Percentiles rank a stretch among this genome's conserved stretches.
phyloP scores from a whole-genome alignment of 2,113 vertebrate genomes.

The Erythrolamprus reginae region DNA sequence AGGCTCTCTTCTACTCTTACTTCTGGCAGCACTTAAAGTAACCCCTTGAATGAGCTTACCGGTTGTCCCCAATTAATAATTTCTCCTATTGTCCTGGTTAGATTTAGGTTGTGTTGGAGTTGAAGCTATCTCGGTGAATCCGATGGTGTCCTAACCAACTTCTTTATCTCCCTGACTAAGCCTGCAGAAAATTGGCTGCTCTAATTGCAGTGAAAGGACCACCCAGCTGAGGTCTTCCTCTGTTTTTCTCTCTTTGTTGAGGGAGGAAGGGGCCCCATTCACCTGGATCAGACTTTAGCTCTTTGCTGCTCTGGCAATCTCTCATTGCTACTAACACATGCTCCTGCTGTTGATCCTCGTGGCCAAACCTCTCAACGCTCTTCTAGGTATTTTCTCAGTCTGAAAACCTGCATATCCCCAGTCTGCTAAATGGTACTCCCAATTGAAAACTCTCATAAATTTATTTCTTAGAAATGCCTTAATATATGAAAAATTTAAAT shows the following conservation, averaged over 20 bases:
- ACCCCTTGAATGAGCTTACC: not conserved
- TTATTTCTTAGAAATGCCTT: too few species aligned
- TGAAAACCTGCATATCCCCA: not conserved
- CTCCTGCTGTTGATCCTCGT: not conserved
- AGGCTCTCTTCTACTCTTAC: not conserved
- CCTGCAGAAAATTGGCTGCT: not conserved
- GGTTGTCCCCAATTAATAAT: not conserved
- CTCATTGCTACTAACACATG: not conserved
- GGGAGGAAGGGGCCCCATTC: not conserved
- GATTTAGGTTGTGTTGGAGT: not conserved
- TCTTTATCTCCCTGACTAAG: not conserved
- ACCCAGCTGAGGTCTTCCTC: not conserved
- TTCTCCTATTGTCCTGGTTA: not conserved
- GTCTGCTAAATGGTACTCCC: not conserved
- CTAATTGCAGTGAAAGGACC: not conserved
- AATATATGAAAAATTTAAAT: too few species aligned
- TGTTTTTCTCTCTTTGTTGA: not conserved
- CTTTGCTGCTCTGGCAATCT: not conserved
- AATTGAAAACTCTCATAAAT: not conserved
- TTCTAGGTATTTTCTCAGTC: not conserved
- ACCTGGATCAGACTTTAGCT: not conserved
- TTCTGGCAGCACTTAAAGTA: not conserved
- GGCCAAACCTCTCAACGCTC: not conserved
- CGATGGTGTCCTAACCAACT: not conserved
- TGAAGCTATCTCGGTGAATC: not conserved